Base-by-base conservation (phyloP, 2,888 invertebrate genomes). In the Cancer borealis region DNA sequence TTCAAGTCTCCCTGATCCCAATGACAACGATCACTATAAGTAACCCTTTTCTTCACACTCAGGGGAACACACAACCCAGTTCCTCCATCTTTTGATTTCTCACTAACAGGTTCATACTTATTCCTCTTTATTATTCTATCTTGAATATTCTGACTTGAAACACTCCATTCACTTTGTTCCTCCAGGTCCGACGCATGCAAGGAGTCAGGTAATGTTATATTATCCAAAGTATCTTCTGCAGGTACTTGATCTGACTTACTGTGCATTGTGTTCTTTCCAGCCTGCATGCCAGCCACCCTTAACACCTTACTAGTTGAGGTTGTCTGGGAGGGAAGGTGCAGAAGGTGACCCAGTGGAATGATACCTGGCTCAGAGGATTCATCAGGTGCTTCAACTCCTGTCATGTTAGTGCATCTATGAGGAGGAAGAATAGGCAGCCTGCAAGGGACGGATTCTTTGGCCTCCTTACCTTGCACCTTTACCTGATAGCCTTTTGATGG, bases 181-280 rank as follows among this genome's bases (percentile, higher is more conserved):
- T 94, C 90, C 39, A 94, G 84, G 46, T 94, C 94, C 4, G 94
- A 94, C 17, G 79, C 92, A 84, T 94, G 94, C 17, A 92, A 84
- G 4, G 94, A 94, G 54, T 94, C 94, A n/a, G 92, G 92, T 6
- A 92, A 54, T 6, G 94, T 94, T 45, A 94, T 45, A 60, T 94
- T 90, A 90, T 94, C 94, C 46, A 94, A 60, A n/a, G 94, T 94
- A 39, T 94, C 88, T 39, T 94, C 92, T 10, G 45, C 90, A 17
- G 79, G 14, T 3, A 30, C 5, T 26, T 0, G 26, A 10, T 79
- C 79, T 79, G 79, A 30, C 30, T 79, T 12, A 79, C 5, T 30
- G 4, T 30, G 30, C 14, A 5, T 79, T 8, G 79, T 30, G 30
- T 79, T 79, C 79, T 21, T 30, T 79, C 30, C 30, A 30, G 0